Percentiles rank a stretch among this genome's conserved stretches.
phyloP scores from a whole-genome alignment of 2,888 invertebrate genomes.

The Hirudinaria manillensis region DNA sequence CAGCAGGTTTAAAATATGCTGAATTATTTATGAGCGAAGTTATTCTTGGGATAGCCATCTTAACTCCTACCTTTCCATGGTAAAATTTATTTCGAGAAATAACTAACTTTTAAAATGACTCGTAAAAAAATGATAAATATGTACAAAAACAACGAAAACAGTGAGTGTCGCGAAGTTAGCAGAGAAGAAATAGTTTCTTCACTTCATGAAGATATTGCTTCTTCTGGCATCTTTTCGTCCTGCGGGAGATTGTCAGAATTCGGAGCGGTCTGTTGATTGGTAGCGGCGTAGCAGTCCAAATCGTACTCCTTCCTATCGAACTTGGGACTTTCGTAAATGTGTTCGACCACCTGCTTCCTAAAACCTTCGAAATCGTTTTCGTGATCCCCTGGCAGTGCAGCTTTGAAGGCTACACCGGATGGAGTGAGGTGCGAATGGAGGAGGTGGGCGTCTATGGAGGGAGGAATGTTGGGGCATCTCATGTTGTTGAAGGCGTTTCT shows the following conservation, averaged over 20 bases:
- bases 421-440: not conserved
- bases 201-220: too few species aligned
- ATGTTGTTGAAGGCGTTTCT: slow-evolving; percentile 18
- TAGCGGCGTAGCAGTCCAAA: not conserved
- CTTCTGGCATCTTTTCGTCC: too few species aligned
- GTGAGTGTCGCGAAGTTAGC: too few species aligned
- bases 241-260: not conserved
- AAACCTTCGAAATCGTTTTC: not conserved
- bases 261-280: slow-evolving; percentile 1
- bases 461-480: slow-evolving; percentile 2
- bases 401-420: slow-evolving; percentile 1
- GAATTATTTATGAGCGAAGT: too few species aligned
- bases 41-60: too few species aligned
- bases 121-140: too few species aligned
- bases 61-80: too few species aligned
- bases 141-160: too few species aligned
- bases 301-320: slow-evolving; percentile 38
- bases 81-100: too few species aligned
- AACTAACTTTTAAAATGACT: too few species aligned
- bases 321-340: slow-evolving; percentile 42
- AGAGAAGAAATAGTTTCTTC: too few species aligned
- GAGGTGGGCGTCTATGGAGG: not conserved
- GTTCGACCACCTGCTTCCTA: slow-evolving; percentile 31
- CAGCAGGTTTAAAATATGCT: too few species aligned
- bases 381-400: not conserved